These are phyloP conservation scores for Congeria kusceri DNA, from an alignment of 2,888 invertebrate genomes.

Conservation along the genomic window DNA sequence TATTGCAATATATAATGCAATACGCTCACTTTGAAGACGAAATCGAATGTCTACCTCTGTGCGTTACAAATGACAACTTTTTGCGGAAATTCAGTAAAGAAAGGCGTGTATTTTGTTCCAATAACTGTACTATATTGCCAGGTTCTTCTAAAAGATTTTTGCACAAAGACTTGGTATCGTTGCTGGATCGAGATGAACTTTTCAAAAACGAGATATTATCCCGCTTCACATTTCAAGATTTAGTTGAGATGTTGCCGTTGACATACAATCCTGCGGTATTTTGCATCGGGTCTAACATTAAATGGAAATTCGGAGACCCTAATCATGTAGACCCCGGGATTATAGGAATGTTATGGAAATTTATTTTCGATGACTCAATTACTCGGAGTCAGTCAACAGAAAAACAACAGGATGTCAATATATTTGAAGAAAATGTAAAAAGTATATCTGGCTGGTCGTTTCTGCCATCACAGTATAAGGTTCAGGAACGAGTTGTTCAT, in stretches of 20 bases:
- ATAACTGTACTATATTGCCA: constrained; percentile 6
- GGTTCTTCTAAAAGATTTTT: background rate
- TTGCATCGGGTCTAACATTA: background rate
- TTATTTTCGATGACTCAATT: no score
- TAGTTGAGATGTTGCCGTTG: background rate
- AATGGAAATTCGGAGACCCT: background rate
- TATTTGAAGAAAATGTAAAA: no score
- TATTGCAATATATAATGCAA: background rate
- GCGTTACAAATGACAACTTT: constrained; percentile 42
- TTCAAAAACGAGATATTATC: background rate
- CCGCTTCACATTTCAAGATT: background rate
- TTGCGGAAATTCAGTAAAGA: constrained; percentile 24
- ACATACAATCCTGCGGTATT: background rate
- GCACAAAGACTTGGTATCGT: background rate
- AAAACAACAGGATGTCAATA: no score
- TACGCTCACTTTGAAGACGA: background rate
- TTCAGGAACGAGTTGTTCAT: no score
- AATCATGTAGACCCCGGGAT: no score
- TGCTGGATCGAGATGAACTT: background rate
- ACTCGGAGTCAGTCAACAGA: no score
- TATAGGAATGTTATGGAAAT: no score
- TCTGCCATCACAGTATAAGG: no score
- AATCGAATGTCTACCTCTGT: constrained; percentile 54
- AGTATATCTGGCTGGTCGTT: no score
- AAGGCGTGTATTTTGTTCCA: constrained; percentile 24